Conservation (phyloP, 2,797 vertebrate species). For the Chiloscyllium punctatum region DNA sequence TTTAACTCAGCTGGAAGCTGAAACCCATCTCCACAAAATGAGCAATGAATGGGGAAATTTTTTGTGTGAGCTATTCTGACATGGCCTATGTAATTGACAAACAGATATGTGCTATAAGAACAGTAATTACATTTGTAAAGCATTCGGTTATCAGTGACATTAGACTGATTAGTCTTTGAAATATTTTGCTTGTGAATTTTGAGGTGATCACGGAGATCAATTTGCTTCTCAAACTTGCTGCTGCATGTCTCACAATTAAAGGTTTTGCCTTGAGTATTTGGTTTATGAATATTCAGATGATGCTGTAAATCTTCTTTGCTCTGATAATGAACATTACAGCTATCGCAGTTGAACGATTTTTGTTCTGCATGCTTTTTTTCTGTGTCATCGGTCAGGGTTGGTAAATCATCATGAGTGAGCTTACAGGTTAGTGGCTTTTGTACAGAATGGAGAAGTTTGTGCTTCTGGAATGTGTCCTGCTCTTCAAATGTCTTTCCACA, state of each 20-base stretch:
- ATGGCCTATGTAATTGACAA: slow-evolving; percentile 33
- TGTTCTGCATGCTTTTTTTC: neutral
- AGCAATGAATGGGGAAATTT: slow-evolving; percentile 20
- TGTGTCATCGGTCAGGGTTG: neutral
- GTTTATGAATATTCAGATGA: slow-evolving; percentile 36
- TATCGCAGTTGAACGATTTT: neutral
- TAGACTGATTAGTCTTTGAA: slow-evolving; percentile 36
- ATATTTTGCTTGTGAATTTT: slow-evolving; percentile 35
- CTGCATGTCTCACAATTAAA: slow-evolving; percentile 22
- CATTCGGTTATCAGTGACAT: neutral
- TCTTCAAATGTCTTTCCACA: slow-evolving; percentile 21
- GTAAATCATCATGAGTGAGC: neutral
- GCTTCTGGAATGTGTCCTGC: slow-evolving; percentile 8
- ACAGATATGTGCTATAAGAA: slow-evolving; percentile 29
- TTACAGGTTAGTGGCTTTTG: slow-evolving; percentile 13
- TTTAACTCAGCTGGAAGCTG: slow-evolving; percentile 30
- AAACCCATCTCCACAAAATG: slow-evolving; percentile 31
- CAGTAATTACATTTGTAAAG: slow-evolving; percentile 31
- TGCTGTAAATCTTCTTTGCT: slow-evolving; percentile 33
- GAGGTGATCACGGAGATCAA: slow-evolving; percentile 15
- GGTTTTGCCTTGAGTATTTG: neutral
- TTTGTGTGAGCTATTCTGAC: slow-evolving; percentile 26
- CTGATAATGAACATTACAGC: slow-evolving; percentile 2
- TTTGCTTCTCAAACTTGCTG: slow-evolving; percentile 26
- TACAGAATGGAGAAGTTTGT: neutral